Conservation (phyloP, 1,140 invertebrate species). For the Penaeus vannamei region DNA sequence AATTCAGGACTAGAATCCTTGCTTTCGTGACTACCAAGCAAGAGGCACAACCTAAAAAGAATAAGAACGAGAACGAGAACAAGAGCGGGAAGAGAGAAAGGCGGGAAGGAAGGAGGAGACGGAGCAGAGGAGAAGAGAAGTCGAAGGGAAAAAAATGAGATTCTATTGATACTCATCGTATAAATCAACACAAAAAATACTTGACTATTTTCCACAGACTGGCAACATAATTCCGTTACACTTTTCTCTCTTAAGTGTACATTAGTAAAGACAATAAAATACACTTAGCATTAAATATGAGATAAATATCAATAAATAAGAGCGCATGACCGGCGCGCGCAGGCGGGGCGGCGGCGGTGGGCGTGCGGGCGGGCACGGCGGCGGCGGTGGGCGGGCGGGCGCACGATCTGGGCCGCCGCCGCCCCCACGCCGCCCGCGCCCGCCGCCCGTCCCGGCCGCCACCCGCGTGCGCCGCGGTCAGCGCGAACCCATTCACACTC, state of each 20-base stretch:
- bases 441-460: slow-evolving; percentile 21
- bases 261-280: slow-evolving; percentile 66
- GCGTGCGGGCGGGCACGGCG: neutral
- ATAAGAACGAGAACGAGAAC: too few species aligned
- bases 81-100: too few species aligned
- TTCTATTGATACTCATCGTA: slow-evolving; percentile 51
- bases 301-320: slow-evolving; percentile 66
- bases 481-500: slow-evolving; percentile 59
- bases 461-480: slow-evolving; percentile 30
- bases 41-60: slow-evolving; percentile 54
- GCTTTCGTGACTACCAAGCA: slow-evolving; percentile 55
- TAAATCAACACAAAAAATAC: slow-evolving; percentile 52
- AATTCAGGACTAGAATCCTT: slow-evolving; percentile 56
- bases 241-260: slow-evolving; percentile 56
- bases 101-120: too few species aligned
- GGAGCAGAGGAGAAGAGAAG: too few species aligned
- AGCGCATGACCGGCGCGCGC: slow-evolving; percentile 20
- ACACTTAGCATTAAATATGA: slow-evolving; percentile 64
- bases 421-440: neutral
- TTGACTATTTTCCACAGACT: slow-evolving; percentile 31
- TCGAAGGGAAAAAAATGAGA: slow-evolving; percentile 41
- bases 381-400: neutral
- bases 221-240: slow-evolving; percentile 51
- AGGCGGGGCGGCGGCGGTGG: neutral
- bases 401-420: slow-evolving; percentile 2